Evolutionary conservation across 2,797 vertebrate genomes (phyloP).

Genomic region (Gymnoscopelus microlampas): DNA sequence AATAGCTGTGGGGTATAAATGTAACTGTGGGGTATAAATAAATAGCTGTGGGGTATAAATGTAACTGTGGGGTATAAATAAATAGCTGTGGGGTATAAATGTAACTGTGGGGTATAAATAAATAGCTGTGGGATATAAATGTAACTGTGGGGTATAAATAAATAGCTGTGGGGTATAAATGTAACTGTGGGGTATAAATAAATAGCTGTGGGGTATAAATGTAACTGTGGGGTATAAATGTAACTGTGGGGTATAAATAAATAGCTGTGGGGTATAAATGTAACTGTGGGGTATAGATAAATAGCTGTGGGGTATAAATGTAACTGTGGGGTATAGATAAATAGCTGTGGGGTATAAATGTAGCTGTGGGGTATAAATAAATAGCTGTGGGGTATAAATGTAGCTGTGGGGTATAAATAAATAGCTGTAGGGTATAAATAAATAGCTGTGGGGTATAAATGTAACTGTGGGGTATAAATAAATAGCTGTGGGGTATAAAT

Average conservation of each 20-base stretch:
- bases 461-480: conserved; percentile 17
- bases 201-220: conserved; percentile 40
- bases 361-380: conserved; percentile 12
- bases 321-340: conserved; percentile 27
- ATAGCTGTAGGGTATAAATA: conserved; percentile 33
- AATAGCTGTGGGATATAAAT: too few relatives aligned
- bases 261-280: too few relatives aligned
- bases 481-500: too few relatives aligned
- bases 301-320: conserved; percentile 13
- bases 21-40: conserved; percentile 17
- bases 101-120: conserved; percentile 17
- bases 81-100: conserved; percentile 13
- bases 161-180: conserved; percentile 13
- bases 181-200: conserved; percentile 17
- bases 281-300: conserved; percentile 9
- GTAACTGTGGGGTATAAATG: conserved; percentile 11
- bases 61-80: conserved; percentile 14
- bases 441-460: conserved; percentile 13
- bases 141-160: conserved; percentile 14
- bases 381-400: conserved; percentile 13
- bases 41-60: too few relatives aligned
- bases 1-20: conserved; percentile 13
- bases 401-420: conserved; percentile 28
- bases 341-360: too few relatives aligned
- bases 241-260: conserved; percentile 28